Evolutionary conservation across 2,888 invertebrate genomes (phyloP).

Genomic region (Thysanoteuthis rhombus): DNA sequence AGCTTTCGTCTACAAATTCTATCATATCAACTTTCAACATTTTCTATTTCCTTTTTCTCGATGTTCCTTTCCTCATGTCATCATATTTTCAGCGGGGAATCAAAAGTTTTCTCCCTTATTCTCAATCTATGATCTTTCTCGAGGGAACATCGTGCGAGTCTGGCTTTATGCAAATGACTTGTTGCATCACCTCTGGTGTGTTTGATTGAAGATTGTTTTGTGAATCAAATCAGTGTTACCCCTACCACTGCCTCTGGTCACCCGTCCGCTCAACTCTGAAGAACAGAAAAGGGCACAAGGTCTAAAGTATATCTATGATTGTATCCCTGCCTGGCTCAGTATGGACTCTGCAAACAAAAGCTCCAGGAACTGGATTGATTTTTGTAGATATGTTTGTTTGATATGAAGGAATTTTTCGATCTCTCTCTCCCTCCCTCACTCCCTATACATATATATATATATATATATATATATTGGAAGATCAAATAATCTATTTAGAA

Average conservation of each 20-base stretch:
- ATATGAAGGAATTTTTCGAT: constrained; percentile 12
- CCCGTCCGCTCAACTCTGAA: background rate
- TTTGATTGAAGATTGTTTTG: background rate
- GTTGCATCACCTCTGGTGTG: background rate
- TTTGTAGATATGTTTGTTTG: background rate
- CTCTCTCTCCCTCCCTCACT: too few relatives aligned
- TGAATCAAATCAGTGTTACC: background rate
- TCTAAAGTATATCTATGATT: background rate
- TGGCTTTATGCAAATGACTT: background rate
- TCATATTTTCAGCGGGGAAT: background rate
- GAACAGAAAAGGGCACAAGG: background rate
- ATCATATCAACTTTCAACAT: too few relatives aligned
- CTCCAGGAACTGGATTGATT: background rate
- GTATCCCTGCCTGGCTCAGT: background rate
- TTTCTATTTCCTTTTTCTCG: too few relatives aligned
- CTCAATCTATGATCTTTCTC: background rate
- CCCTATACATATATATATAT: too few relatives aligned
- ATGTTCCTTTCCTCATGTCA: background rate
- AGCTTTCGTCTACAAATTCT: too few relatives aligned
- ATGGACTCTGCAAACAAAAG: background rate
- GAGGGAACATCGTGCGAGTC: background rate
- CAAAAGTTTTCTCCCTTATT: background rate
- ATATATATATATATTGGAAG: too few relatives aligned
- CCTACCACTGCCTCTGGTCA: background rate
- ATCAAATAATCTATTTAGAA: too few relatives aligned